phyloP scores from a whole-genome alignment of 2,113 vertebrate genomes.

The Pterophyllum scalare region DNA sequence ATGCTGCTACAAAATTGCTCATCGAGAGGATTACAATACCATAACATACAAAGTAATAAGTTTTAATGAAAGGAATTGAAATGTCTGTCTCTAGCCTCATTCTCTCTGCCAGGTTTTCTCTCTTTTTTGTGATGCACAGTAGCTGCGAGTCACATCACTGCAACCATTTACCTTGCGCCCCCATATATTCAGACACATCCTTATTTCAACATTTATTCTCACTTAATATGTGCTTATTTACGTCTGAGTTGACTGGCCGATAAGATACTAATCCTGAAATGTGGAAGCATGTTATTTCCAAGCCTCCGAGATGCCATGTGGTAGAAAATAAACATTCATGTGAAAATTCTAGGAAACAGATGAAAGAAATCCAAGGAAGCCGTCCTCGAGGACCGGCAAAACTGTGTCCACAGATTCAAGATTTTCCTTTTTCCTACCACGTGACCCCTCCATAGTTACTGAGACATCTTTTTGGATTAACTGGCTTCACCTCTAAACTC shows the following conservation, averaged over 20 bases:
- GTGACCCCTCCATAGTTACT: neutral
- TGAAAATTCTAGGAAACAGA: neutral
- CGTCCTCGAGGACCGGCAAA: neutral
- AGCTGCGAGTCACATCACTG: neutral
- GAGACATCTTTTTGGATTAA: neutral
- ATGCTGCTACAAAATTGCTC: slow-evolving; percentile 72
- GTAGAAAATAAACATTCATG: neutral
- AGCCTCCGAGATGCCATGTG: neutral
- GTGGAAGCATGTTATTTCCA: neutral
- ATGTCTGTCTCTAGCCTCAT: slow-evolving; percentile 18
- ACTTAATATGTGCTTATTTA: neutral
- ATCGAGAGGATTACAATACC: slow-evolving; percentile 76
- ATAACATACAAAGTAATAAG: slow-evolving; percentile 65
- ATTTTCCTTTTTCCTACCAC: neutral
- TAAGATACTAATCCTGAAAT: neutral
- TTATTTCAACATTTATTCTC: neutral
- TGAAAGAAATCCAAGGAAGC: no score
- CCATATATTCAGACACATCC: neutral
- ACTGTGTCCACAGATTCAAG: neutral
- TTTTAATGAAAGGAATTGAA: slow-evolving; percentile 35
- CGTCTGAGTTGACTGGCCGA: neutral
- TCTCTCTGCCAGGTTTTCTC: neutral
- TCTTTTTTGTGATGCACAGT: neutral
- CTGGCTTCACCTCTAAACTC: neutral
- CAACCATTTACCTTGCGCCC: neutral